Evolutionary conservation across 2,888 invertebrate species (phyloP).

Genomic region (Acrobasis repandana): DNA sequence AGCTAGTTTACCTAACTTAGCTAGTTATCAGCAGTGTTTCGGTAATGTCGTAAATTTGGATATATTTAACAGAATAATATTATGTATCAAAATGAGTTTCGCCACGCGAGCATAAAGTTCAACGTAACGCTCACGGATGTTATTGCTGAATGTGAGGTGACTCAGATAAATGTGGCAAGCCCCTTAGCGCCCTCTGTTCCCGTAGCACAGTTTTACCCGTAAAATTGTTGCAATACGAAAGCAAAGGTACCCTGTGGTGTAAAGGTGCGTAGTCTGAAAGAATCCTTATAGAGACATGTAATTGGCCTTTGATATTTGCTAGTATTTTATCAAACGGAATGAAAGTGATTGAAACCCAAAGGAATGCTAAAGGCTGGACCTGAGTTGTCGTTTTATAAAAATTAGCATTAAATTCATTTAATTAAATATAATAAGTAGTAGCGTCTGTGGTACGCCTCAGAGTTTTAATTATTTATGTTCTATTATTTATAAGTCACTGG

Average conservation of each 20-base stretch:
- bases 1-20: too few relatives aligned
- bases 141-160: too few relatives aligned
- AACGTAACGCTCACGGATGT: too few relatives aligned
- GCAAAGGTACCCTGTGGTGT: too few relatives aligned
- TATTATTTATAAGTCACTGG: background rate
- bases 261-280: background rate
- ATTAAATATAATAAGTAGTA: slow-evolving; percentile 1
- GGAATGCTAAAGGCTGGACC: slow-evolving; percentile 16
- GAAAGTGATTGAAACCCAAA: slow-evolving; percentile 6
- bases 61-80: too few relatives aligned
- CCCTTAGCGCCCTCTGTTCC: too few relatives aligned
- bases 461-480: slow-evolving; percentile 10
- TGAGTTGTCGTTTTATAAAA: slow-evolving; percentile 2
- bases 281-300: background rate
- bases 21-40: too few relatives aligned
- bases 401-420: background rate
- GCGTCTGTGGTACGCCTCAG: background rate
- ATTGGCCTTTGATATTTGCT: background rate
- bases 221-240: background rate
- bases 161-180: too few relatives aligned
- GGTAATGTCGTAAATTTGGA: too few relatives aligned
- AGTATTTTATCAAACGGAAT: background rate
- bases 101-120: too few relatives aligned
- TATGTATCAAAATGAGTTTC: too few relatives aligned
- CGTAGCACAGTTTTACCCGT: too few relatives aligned